phyloP scores from a whole-genome alignment of 2,113 vertebrate genomes.

The Leptobrachium leishanense region DNA sequence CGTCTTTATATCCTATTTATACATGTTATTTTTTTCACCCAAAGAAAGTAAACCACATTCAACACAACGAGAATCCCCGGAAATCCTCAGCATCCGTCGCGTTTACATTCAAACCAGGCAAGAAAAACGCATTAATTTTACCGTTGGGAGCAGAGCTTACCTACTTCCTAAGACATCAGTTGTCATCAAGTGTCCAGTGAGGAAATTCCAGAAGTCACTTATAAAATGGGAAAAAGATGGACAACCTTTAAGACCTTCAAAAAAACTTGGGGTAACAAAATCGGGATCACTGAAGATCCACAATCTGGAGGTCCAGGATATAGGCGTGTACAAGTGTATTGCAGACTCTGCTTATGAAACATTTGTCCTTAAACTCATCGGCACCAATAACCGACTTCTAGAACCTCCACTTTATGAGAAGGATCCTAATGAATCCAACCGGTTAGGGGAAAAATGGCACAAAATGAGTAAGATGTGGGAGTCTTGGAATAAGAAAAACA shows the following conservation, averaged over 20 bases:
- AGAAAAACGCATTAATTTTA: constrained; percentile 84
- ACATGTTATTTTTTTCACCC: not conserved
- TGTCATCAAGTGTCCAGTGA: constrained; percentile 83
- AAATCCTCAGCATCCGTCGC: constrained; percentile 69
- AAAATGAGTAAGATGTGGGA: constrained; percentile 70
- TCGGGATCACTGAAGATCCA: constrained; percentile 84
- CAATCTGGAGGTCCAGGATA: constrained; percentile 68
- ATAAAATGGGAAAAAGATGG: constrained; percentile 88
- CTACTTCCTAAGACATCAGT: constrained; percentile 85
- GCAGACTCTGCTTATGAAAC: constrained; percentile 73
- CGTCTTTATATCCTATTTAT: not conserved
- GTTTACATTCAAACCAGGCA: constrained; percentile 86
- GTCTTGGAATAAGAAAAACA: constrained; percentile 69
- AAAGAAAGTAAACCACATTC: constrained; percentile 33
- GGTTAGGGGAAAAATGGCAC: constrained; percentile 71
- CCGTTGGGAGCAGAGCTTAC: constrained; percentile 82
- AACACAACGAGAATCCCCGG: constrained; percentile 65
- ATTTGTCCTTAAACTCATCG: constrained; percentile 82
- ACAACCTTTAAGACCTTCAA: constrained; percentile 67
- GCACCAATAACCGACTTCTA: constrained; percentile 71
- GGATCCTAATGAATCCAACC: constrained; percentile 60
- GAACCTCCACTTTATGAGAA: constrained; percentile 60
- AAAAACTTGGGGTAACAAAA: constrained; percentile 74
- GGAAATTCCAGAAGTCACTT: constrained; percentile 76
- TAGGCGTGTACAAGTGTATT: constrained; percentile 79